Conservation (phyloP, 2,797 vertebrate species). For the Coracias cyanogaster region DNA sequence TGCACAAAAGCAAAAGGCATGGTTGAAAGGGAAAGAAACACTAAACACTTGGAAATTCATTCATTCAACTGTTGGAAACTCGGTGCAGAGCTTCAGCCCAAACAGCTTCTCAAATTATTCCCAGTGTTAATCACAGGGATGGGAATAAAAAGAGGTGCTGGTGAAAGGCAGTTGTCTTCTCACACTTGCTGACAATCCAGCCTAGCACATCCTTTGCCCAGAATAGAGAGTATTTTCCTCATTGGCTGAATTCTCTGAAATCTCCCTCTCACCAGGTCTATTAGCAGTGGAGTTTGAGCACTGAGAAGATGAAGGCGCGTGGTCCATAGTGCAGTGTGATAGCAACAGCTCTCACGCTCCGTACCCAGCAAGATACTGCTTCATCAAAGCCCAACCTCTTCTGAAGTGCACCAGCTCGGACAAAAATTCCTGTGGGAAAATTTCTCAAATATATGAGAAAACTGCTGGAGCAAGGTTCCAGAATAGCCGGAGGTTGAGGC, state of each 20-base stretch:
- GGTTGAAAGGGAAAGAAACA: background rate
- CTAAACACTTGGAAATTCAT: background rate
- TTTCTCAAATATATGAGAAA: background rate
- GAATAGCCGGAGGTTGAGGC: background rate
- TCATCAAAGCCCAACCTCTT: background rate
- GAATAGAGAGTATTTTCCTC: background rate
- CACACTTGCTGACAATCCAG: background rate
- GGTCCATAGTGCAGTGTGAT: background rate
- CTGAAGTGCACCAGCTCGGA: background rate
- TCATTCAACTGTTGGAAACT: background rate
- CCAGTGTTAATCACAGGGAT: background rate
- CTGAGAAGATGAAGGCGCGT: rapidly evolving
- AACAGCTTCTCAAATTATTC: background rate
- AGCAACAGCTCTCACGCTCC: background rate
- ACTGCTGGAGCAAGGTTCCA: background rate
- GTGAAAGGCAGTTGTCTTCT: background rate
- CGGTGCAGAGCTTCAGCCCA: background rate
- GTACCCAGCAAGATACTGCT: background rate
- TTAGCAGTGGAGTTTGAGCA: background rate
- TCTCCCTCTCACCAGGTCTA: background rate
- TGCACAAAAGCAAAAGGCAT: background rate
- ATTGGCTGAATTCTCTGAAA: background rate
- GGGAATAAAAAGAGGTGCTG: background rate
- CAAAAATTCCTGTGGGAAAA: background rate
- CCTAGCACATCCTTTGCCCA: background rate